These are phyloP conservation scores for Pipistrellus kuhlii DNA, from an alignment of 2,797 vertebrate genomes.

Conservation along the genomic window DNA sequence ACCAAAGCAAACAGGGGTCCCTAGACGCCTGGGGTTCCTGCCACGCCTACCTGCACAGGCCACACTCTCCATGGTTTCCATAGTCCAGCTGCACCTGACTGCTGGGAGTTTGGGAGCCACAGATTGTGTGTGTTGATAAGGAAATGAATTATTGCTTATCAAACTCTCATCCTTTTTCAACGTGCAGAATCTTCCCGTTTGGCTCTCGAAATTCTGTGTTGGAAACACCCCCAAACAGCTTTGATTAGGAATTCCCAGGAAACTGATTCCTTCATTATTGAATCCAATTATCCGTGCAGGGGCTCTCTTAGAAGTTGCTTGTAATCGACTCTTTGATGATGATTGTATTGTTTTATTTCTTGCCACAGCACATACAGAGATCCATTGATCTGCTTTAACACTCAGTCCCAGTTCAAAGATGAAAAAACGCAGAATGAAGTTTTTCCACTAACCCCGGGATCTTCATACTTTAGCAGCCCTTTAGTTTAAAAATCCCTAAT, in stretches of 20 bases:
- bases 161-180: constrained; percentile 45
- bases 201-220: constrained; percentile 36
- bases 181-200: constrained; percentile 13
- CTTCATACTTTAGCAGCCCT: not conserved
- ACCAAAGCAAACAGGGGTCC: not conserved
- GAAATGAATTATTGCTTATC: constrained; percentile 40
- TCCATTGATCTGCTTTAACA: constrained; percentile 5
- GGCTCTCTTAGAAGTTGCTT: not conserved
- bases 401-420: not conserved
- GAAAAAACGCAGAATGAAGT: not conserved
- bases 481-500: not conserved
- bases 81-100: not conserved
- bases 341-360: constrained; percentile 31
- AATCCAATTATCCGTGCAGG: not conserved
- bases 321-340: constrained; percentile 17
- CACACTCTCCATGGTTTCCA: not conserved
- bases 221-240: constrained; percentile 60
- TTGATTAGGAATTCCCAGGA: constrained; percentile 49
- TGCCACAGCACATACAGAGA: constrained; percentile 49
- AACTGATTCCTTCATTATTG: constrained; percentile 28
- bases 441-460: not conserved
- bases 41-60: not conserved
- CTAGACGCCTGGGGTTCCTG: not conserved
- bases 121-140: constrained; percentile 66
- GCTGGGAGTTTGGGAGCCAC: not conserved